Base-by-base conservation (phyloP, 35 echinoderm and acorn worm genomes). In the Lytechinus variegatus region DNA sequence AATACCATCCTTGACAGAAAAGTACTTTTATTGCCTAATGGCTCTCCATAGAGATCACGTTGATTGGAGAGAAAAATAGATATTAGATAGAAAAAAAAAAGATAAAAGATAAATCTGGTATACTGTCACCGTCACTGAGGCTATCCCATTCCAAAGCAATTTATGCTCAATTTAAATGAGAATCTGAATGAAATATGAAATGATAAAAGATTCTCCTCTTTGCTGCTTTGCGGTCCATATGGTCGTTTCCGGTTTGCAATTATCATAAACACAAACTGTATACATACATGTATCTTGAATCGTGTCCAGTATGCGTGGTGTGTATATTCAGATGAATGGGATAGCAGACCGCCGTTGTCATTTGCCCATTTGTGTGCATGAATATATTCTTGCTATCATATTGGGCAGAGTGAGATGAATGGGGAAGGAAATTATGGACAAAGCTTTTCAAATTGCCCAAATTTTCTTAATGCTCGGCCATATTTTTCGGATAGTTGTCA, bases 341-440 rank as follows among this genome's bases (percentile, higher is more conserved):
- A 79, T 79, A 16, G 4, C 19, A 79, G 66, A 79, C 66, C 19
- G n/a, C 66, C 8, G 66, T 79, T 79, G 66, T 79, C 66, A 79
- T 79, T 79, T 79, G 66, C 66, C 66, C 66, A 79, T 79, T 79
- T 79, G 66, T 79, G 66, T 79, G 66, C 66, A 79, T 79, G 66
- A 79, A 14, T 79, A 7, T n/a, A 79, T 79, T 79, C 12, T 79
- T 14, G 66, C 66, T 79, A 24, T 79, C 66, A 24, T 16, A 24
- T 79, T 24, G 19, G 66, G 19, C 6, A 79, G 66, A n/a, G 21
- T 7, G 19, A 7, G 66, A n/a, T 79, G 66, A 79, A 79, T 79
- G 21, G 66, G 66, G 3, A 79, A 16, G n/a, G 66, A 79, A 79
- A 79, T 79, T 79, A 79, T 24, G 8, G 66, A 79, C 66, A 79